Percentiles rank a stretch among this genome's conserved stretches.
These are phyloP conservation scores for Struthio camelus DNA, from an alignment of 2,113 vertebrate species.

Conservation along the genomic window DNA sequence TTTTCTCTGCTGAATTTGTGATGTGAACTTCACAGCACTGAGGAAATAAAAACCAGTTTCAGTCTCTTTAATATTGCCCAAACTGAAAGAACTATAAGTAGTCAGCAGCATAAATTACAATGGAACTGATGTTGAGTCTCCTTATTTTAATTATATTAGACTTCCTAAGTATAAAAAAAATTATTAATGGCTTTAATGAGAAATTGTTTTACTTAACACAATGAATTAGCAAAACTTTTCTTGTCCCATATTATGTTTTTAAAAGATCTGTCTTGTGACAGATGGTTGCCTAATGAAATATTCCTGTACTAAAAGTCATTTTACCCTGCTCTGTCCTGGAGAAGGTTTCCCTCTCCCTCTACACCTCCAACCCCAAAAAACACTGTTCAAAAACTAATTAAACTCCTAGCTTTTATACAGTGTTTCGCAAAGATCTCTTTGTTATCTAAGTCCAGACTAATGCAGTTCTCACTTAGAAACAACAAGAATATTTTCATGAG, in stretches of 20 bases:
- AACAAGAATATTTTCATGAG: not conserved
- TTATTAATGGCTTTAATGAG: not conserved
- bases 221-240: not conserved
- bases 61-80: not conserved
- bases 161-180: not conserved
- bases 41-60: not conserved
- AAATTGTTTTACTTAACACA: not conserved
- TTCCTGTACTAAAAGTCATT: not conserved
- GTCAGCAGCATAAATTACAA: not conserved
- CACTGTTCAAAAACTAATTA: not conserved
- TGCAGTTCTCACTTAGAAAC: not conserved
- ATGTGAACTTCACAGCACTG: not conserved
- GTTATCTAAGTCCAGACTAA: not conserved
- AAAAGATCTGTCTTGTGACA: not conserved
- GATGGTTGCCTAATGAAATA: not conserved
- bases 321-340: not conserved
- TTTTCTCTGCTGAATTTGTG: not conserved
- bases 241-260: not conserved
- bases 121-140: not conserved
- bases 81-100: not conserved
- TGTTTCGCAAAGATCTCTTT: not conserved
- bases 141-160: not conserved
- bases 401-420: not conserved
- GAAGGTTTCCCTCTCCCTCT: not conserved
- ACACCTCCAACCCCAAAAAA: not conserved